phyloP scores from a whole-genome alignment of 2,113 vertebrate genomes.

The Hypocryptadius cinnamomeus region DNA sequence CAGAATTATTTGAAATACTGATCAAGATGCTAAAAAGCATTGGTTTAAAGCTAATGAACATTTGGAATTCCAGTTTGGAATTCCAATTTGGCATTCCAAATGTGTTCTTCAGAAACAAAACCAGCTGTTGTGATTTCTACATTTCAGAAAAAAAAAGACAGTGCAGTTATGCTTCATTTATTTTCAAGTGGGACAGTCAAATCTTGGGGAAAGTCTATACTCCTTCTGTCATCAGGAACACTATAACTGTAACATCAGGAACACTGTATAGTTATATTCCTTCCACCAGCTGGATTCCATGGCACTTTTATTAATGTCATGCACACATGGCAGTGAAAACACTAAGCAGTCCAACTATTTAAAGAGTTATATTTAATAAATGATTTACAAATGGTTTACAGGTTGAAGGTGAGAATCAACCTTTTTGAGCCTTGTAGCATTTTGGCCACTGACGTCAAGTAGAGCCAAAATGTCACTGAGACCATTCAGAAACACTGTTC shows the following conservation, averaged over 20 bases:
- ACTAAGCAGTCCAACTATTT: not conserved
- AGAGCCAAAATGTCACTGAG: not conserved
- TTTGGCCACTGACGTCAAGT: not conserved
- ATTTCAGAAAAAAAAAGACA: not conserved
- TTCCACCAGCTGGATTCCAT: not conserved
- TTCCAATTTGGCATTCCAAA: not conserved
- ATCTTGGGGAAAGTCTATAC: not conserved
- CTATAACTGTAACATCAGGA: not conserved
- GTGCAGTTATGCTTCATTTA: not conserved
- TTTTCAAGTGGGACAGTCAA: not conserved
- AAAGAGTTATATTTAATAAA: not conserved
- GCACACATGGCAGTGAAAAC: not conserved
- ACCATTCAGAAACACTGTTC: not conserved
- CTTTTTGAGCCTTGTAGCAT: not conserved
- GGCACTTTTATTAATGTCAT: not conserved
- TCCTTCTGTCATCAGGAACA: not conserved
- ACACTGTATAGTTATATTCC: not conserved
- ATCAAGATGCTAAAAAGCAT: not conserved
- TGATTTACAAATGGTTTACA: not conserved
- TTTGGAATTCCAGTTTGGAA: not conserved
- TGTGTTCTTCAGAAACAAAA: not conserved
- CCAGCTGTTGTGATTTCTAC: not conserved
- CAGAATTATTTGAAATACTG: not conserved
- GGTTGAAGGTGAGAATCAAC: not conserved
- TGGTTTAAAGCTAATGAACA: not conserved